These are phyloP conservation scores for Nasua narica DNA, from an alignment of 2,797 vertebrate genomes.

Conservation along the genomic window DNA sequence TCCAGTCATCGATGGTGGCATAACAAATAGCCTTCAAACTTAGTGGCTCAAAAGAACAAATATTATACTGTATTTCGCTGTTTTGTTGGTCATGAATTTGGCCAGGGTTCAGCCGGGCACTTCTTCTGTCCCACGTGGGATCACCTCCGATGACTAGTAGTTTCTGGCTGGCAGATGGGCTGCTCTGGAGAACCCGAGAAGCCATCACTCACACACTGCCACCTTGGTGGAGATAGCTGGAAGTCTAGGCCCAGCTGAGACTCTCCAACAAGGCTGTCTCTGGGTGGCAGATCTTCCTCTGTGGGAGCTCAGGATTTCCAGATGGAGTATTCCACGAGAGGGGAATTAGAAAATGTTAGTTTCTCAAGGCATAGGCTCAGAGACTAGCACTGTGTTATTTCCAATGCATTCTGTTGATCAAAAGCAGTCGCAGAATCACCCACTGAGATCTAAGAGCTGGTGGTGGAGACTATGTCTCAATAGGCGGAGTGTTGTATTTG, in stretches of 20 bases:
- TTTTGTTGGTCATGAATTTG: not conserved
- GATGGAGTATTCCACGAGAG: not conserved
- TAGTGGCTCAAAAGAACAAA: not conserved
- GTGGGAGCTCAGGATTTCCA: not conserved
- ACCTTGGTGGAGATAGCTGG: not conserved
- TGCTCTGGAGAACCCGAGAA: not conserved
- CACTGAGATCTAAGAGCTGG: not conserved
- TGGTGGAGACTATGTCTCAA: not conserved
- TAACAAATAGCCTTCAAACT: not conserved
- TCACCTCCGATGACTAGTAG: not conserved
- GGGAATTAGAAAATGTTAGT: not conserved
- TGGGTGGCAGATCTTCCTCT: not conserved
- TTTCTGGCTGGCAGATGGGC: not conserved
- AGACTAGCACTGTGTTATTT: not conserved
- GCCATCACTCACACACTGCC: not conserved
- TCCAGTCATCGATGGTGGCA: no score
- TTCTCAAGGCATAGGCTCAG: not conserved
- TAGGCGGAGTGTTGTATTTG: not conserved
- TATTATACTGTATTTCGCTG: not conserved
- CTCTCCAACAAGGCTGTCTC: not conserved
- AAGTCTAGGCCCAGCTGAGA: not conserved
- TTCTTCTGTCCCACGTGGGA: not conserved
- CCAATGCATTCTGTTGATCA: not conserved
- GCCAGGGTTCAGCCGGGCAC: not conserved
- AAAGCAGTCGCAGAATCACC: not conserved